A percentile compares a stretch with the other conserved stretches of the same genome.
Evolutionary conservation across 2,888 invertebrate species (phyloP).

Genomic region (Julus scanicus): DNA sequence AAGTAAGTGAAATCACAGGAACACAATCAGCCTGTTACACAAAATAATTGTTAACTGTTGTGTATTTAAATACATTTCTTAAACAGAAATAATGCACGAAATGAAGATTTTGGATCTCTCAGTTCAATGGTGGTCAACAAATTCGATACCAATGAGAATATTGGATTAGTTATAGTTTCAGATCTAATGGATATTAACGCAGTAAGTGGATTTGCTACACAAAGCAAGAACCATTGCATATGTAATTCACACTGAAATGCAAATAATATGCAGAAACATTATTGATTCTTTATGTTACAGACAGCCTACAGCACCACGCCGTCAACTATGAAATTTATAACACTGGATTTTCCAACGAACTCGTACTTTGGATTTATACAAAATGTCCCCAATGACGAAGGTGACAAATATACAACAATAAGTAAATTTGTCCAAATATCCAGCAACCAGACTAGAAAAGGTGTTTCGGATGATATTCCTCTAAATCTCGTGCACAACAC

Average conservation of each 20-base stretch:
- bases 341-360: not conserved
- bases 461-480: too few species aligned
- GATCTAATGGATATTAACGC: not conserved
- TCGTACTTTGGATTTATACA: not conserved
- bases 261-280: not conserved
- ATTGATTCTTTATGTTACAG: not conserved
- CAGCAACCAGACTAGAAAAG: too few species aligned
- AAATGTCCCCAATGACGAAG: too few species aligned
- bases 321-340: not conserved
- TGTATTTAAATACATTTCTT: not conserved
- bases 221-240: not conserved
- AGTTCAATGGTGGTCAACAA: not conserved
- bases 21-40: not conserved
- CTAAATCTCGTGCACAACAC: too few species aligned
- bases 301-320: not conserved
- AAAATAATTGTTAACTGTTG: not conserved
- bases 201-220: not conserved
- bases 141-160: not conserved
- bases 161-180: conserved; percentile 21
- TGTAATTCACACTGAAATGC: not conserved
- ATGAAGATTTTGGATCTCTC: not conserved
- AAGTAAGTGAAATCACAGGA: not conserved
- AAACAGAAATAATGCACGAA: not conserved
- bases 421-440: too few species aligned
- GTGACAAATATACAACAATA: too few species aligned